Evolutionary conservation across 2,888 invertebrate species (phyloP), one percentile per base, ranked within the genome.

Genomic region (Horisme vitalbata): DNA sequence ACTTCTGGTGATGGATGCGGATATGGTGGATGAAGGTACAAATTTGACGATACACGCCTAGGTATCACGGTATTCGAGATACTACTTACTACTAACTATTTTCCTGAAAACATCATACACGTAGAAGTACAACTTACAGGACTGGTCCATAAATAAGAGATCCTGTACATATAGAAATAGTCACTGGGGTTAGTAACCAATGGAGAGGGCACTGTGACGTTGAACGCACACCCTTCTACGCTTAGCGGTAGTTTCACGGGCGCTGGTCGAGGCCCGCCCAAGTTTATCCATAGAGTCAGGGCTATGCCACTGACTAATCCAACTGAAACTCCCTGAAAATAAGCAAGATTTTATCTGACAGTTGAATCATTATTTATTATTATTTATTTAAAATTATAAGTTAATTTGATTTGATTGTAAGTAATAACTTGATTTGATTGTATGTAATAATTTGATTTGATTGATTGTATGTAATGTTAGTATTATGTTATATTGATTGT

Each of bases 221-320:
- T 86, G 10, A 30, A 41, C 1, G 61, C 58, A 47, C 95, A 95
- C 21, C 92, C 92, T 3, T 88, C 91, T 0, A 85, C 90, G 8
- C 90, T 90, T 27, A 93, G 84, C 0, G 93, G 91, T 27, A 95
- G 68, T 33, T 79, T 86, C 4, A 78, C 75, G 0, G 91, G 71
- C 0, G 89, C 75, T 0, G 95, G 95, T 58, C 94, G 94, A 0
- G 96, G 94, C 3, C 93, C 92, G 0, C 96, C 96, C 72, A 97
- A 95, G 36, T 95, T 96, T 57, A 97, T 93, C 95, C 96, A 96
- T 30, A 97, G 86, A 1, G 94, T 93, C 38, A 95, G 68, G 0
- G 89, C 79, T 48, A 97, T 86, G 0, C 95, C 94, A 3, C 83
- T 64, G 0, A 93, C 33, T 1, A 95, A 78, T 0, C 94, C 96